Conservation (phyloP, 2,797 vertebrate genomes). For the Hylomyscus alleni region DNA sequence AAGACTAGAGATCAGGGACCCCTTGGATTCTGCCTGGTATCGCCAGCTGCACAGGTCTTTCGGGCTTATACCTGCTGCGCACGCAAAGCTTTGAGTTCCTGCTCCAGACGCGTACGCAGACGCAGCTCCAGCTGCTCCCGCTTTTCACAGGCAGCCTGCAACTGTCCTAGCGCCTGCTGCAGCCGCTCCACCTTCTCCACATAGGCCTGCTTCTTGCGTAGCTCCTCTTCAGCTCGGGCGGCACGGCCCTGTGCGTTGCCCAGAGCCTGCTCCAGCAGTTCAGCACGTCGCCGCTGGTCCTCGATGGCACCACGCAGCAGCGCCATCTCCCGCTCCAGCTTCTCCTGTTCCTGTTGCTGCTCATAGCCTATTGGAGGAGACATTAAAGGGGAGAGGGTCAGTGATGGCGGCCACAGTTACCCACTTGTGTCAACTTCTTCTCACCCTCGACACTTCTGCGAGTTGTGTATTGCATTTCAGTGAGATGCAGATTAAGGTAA, state of each 20-base stretch:
- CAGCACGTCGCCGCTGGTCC: conserved; percentile 94
- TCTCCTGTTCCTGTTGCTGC: conserved; percentile 95
- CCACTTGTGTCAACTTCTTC: no score
- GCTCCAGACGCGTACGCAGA: conserved; percentile 96
- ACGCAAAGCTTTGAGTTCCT: conserved; percentile 96
- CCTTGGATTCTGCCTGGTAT: not conserved
- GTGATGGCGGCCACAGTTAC: rapidly evolving
- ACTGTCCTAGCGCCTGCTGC: conserved; percentile 95
- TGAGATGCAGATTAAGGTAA: not conserved
- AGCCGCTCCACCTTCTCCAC: conserved; percentile 97
- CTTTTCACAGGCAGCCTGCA: conserved; percentile 98
- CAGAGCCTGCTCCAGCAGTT: conserved; percentile 95
- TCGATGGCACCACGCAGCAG: conserved; percentile 93
- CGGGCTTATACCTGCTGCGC: conserved; percentile 94
- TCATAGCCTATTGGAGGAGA: conserved; percentile 91
- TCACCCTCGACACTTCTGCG: not conserved
- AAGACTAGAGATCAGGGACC: not conserved
- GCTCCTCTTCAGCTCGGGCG: conserved; percentile 94
- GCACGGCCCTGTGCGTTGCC: conserved; percentile 92
- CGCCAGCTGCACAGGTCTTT: not conserved
- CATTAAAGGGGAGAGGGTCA: not conserved
- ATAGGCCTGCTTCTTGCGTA: conserved; percentile 95
- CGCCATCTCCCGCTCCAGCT: conserved; percentile 93
- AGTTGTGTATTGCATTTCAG: no score
- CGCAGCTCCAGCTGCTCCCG: conserved; percentile 95